Base-by-base conservation (phyloP, 2,888 invertebrate genomes). In the Drosophila monieri region DNA sequence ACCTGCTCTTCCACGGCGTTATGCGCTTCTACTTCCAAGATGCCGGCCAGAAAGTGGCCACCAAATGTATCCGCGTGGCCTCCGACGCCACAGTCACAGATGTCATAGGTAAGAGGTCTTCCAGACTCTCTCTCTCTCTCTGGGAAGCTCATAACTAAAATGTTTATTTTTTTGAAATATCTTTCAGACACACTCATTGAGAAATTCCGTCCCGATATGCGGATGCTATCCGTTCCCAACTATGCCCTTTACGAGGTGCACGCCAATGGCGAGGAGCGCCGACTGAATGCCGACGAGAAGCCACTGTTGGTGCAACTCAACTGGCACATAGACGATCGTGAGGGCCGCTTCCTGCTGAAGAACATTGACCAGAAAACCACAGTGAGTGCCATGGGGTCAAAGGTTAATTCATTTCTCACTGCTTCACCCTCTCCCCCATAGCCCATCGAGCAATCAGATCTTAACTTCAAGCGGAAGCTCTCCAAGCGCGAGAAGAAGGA, bases 11-110 rank as follows among this genome's bases (percentile, higher is more conserved):
- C 92, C 98, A 99, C 92, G 99, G 99, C 49, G 99, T 99, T 68
- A 99, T 99, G 98, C 95, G 99, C 86, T 99, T 99, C 93, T 99
- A 99, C 93, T 99, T 98, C 92, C 99, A 99, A 96, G 99, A 99
- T 92, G 97, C 97, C 57, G 98, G 98, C 52, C 98, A 98, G 92
- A 99, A 99, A 93, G 98, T 99, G 68, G 98, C 99, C 58, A 99
- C 99, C 48, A 99, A 99, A 93, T 99, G 99, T 92, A 98, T 99
- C 85, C 95, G 99, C 60, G 99, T 99, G 52, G 97, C 99, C 52
- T 98, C 98, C 67, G 97, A 98, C 81, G 99, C 99, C 49, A 98
- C 98, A 43, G 97, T 98, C 74, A 95, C 95, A 91, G 98, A 98
- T 91, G 99, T 99, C 78, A 98, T 99, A 91, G 97, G 95, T 94